These are phyloP conservation scores for Pemphigus obesinymphae DNA, from an alignment of 1,140 invertebrate genomes.

Conservation along the genomic window DNA sequence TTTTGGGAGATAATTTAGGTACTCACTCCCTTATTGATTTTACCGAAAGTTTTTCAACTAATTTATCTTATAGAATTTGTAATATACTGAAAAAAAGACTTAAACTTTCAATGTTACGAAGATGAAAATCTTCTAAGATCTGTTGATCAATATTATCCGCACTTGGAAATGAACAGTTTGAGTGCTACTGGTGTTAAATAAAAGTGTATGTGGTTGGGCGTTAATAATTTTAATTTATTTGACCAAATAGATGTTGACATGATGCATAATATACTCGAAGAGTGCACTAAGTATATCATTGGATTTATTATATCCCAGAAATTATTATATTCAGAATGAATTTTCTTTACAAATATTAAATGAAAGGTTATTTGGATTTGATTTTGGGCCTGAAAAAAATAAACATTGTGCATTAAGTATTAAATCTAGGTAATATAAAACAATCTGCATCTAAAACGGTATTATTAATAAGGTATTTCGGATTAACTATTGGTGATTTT, in stretches of 20 bases:
- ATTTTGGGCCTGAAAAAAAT: not conserved
- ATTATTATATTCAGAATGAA: not conserved
- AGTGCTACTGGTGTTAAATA: not conserved
- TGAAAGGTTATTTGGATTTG: not conserved
- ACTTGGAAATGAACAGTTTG: not conserved
- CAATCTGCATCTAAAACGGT: not conserved
- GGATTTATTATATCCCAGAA: not conserved
- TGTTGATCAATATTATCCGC: not conserved
- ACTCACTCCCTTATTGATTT: not conserved
- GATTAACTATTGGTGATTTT: not conserved
- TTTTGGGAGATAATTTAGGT: not conserved
- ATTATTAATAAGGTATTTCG: not conserved
- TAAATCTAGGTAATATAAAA: not conserved
- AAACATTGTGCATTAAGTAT: not conserved
- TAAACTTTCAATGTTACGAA: not conserved
- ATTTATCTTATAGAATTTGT: not conserved
- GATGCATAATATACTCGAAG: not conserved
- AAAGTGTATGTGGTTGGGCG: not conserved
- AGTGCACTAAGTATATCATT: not conserved
- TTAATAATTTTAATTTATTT: constrained; percentile 8
- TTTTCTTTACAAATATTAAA: constrained; percentile 1
- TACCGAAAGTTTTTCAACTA: not conserved
- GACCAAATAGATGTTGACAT: not conserved
- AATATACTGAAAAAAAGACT: not conserved
- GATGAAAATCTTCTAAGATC: not conserved